Percentiles rank a stretch among this genome's conserved stretches.
Conservation (phyloP, 2,113 vertebrate species). For the Nothoprocta perdicaria region DNA sequence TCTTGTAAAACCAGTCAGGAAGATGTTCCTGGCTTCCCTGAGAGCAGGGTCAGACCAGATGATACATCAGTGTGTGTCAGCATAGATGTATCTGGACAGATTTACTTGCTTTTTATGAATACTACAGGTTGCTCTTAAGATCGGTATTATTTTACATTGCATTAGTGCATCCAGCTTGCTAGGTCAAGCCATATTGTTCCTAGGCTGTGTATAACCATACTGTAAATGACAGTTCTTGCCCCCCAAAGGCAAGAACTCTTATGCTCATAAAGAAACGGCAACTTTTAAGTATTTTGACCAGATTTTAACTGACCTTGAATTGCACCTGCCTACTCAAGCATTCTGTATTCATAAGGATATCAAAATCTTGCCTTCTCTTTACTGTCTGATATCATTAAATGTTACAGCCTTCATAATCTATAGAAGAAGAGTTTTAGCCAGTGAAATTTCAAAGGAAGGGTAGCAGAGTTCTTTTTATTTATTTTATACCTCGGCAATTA, state of each 20-base stretch:
- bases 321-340: constrained; percentile 19
- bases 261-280: constrained; percentile 9
- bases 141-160: background rate
- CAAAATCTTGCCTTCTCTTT: constrained; percentile 48
- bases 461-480: constrained; percentile 30
- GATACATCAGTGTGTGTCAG: background rate
- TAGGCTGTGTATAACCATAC: background rate
- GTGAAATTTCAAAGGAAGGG: constrained; percentile 55
- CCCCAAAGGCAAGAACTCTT: background rate
- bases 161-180: background rate
- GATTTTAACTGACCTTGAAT: constrained; percentile 47
- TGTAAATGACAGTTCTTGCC: background rate
- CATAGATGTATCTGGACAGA: background rate
- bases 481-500: constrained; percentile 49
- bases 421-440: constrained; percentile 32
- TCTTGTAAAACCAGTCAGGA: background rate
- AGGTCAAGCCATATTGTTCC: background rate
- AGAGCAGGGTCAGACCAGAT: background rate
- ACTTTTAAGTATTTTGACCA: background rate
- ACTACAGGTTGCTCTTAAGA: background rate
- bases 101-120: background rate
- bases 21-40: background rate
- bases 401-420: constrained; percentile 54
- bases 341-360: constrained; percentile 56
- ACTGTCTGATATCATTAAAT: constrained; percentile 48